Evolutionary conservation across 2,113 vertebrate species (phyloP).

Genomic region (Lepus europaeus): DNA sequence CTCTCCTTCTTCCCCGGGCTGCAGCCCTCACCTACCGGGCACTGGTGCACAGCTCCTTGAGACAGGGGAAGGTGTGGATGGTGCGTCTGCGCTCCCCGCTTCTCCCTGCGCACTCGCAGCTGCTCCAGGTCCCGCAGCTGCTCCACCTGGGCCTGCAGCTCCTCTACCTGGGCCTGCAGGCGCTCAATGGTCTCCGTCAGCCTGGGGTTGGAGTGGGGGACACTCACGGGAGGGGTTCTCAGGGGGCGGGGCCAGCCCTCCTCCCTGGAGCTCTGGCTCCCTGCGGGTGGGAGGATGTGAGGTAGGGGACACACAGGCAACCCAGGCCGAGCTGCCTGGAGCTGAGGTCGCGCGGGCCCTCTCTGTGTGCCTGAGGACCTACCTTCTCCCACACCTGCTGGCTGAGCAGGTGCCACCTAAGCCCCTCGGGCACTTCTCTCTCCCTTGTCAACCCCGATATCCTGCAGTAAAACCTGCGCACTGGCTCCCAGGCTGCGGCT

Average conservation of each 20-base stretch:
- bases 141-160: constrained; percentile 94
- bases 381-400: background rate
- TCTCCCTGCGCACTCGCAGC: constrained; percentile 93
- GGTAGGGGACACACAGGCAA: background rate
- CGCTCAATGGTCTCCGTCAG: constrained; percentile 95
- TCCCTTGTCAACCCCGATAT: background rate
- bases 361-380: background rate
- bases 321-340: background rate
- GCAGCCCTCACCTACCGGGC: constrained; percentile 88
- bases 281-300: background rate
- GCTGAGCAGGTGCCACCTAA: background rate
- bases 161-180: constrained; percentile 95
- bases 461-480: background rate
- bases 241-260: background rate
- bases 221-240: fast-evolving
- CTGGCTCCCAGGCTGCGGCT: background rate
- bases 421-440: background rate
- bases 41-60: constrained; percentile 95
- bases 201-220: constrained; percentile 83
- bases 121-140: constrained; percentile 95
- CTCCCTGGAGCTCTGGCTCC: background rate
- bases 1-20: background rate
- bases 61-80: constrained; percentile 97
- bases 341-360: background rate
- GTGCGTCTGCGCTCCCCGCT: constrained; percentile 95